Conservation (phyloP, 2,797 vertebrate species). For the Decapterus maruadsi region DNA sequence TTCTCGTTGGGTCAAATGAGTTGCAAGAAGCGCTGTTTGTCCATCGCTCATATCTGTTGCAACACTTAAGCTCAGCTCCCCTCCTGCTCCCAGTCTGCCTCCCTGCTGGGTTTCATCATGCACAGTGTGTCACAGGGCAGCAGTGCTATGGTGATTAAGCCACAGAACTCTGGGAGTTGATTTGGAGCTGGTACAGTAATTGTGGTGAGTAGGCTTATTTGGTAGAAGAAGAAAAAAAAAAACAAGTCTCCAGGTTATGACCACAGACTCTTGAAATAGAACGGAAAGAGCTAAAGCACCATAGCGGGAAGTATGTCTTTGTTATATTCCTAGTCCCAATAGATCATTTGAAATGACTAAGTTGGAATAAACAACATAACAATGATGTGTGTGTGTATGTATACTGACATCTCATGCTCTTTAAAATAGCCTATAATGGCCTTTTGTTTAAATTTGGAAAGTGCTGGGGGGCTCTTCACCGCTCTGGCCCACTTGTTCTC, state of each 20-base stretch:
- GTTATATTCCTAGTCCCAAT: slow-evolving; percentile 22
- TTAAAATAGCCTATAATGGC: slow-evolving; percentile 69
- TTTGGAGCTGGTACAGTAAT: slow-evolving; percentile 65
- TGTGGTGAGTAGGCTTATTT: slow-evolving; percentile 62
- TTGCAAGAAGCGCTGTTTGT: slow-evolving; percentile 71
- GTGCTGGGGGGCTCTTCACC: slow-evolving; percentile 50
- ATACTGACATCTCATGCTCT: slow-evolving; percentile 43
- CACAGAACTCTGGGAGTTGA: slow-evolving; percentile 67
- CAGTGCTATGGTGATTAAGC: slow-evolving; percentile 76
- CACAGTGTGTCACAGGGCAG: slow-evolving; percentile 76
- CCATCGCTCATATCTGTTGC: slow-evolving; percentile 75
- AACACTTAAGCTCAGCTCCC: slow-evolving; percentile 68
- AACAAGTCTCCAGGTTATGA: slow-evolving; percentile 53
- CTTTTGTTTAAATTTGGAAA: slow-evolving; percentile 76
- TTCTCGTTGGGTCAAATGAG: slow-evolving; percentile 75
- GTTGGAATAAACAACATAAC: slow-evolving; percentile 30
- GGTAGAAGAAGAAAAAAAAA: slow-evolving; percentile 13
- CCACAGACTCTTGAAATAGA: slow-evolving; percentile 44
- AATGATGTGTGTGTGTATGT: slow-evolving; percentile 10
- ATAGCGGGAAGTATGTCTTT: slow-evolving; percentile 35
- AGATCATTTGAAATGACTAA: slow-evolving; percentile 15
- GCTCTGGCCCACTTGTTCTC: slow-evolving; percentile 73
- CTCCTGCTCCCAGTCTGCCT: slow-evolving; percentile 69
- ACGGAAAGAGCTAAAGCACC: slow-evolving; percentile 25
- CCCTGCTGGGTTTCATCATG: slow-evolving; percentile 83